Base-by-base conservation (phyloP, 2,113 vertebrate genomes). In the Solenodon paradoxus region DNA sequence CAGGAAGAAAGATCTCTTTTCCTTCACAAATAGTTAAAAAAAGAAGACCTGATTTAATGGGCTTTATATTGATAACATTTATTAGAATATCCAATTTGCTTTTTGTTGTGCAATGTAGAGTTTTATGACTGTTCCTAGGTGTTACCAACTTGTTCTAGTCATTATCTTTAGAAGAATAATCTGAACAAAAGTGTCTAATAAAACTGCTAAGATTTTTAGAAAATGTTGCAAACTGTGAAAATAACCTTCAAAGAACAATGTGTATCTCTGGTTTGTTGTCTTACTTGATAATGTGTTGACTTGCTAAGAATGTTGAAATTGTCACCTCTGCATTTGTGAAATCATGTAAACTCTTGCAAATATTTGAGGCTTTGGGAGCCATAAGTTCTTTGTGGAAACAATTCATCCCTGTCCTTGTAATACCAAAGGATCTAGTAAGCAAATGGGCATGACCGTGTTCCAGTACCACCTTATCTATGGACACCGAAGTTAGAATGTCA, bases 121-220 rank as follows among this genome's bases (percentile, higher is more conserved):
- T 69, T 88, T 75, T 45, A 38, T 74, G 24, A 10, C 4, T 74
- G 71, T 61, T 45, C 24, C 35, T 64, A 63, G 69, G 42, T 74
- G 63, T 96, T 80, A 83, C 9, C 49, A 95, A 74, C 16, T 89
- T 74, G 51, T 89, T 96, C 80, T 92, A 42, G 63, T 92, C 16
- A 42, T 57, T 83, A 12, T 89, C 40, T 90, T 92, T 55, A 45
- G 63, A 75, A 90, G 47, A 80, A 68, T 35, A 93, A 91, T 59
- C 83, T 77, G 20, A 79, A 93, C 71, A 95, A 79, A 92, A 47
- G 47, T 9, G 15, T 75, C 30, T 90, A 92, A 51, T 61, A 64
- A 92, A 93, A 84, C 66, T 45, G 17, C 28, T 47, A 92, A 66
- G 17, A n/a, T 42, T 79, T 87, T 77, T 4, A 4, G 63, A 63